phyloP scores from a whole-genome alignment of 2,888 invertebrate species.

The Lucinisca nassula region DNA sequence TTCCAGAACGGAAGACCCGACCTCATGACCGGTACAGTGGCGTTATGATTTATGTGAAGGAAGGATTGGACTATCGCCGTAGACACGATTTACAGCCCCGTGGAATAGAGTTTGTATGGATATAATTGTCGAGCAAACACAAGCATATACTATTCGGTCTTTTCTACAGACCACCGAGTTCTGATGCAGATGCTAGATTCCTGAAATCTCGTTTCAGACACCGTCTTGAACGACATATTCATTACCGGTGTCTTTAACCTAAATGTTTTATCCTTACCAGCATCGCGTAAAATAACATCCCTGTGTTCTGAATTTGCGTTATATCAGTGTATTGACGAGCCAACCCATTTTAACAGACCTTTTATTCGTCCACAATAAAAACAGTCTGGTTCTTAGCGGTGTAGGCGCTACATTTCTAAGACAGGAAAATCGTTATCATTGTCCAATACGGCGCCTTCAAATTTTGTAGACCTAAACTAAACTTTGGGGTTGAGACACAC shows the following conservation, averaged over 20 bases:
- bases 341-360: background rate
- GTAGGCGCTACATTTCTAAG: background rate
- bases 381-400: background rate
- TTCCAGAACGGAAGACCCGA: background rate
- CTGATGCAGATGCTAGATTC: background rate
- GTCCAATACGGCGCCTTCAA: background rate
- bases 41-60: background rate
- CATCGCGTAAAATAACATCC: too few relatives aligned
- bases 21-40: background rate
- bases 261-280: constrained; percentile 7
- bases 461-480: background rate
- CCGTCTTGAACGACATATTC: background rate
- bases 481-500: too few relatives aligned
- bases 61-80: background rate
- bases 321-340: too few relatives aligned
- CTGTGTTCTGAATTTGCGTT: too few relatives aligned
- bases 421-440: background rate
- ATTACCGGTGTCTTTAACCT: background rate
- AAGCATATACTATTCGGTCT: background rate
- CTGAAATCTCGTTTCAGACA: background rate
- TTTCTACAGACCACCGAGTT: background rate
- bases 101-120: background rate
- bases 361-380: background rate
- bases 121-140: background rate
- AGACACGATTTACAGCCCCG: background rate